Evolutionary conservation across 2,888 invertebrate genomes (phyloP).

Genomic region (Drosophila setosimentum): DNA sequence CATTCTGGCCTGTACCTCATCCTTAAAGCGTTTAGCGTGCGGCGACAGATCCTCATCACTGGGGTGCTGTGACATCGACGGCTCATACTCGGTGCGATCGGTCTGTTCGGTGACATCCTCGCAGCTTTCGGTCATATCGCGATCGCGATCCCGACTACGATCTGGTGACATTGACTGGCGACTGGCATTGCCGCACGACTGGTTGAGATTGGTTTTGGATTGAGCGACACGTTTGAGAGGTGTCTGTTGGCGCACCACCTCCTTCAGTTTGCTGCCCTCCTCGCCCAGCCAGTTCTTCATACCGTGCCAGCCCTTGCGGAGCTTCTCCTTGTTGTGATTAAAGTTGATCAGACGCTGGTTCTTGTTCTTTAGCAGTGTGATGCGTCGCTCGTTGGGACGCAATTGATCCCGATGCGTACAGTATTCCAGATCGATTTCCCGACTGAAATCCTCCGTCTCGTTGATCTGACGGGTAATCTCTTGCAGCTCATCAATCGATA

Average conservation of each 20-base stretch:
- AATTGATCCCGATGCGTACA: constrained; percentile 85
- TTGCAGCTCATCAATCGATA: constrained; percentile 85
- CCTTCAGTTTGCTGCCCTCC: constrained; percentile 83
- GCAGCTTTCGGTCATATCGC: constrained; percentile 55
- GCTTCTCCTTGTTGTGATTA: constrained; percentile 83
- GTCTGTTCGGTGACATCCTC: constrained; percentile 73
- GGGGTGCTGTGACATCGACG: constrained; percentile 67
- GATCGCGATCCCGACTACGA: constrained; percentile 19
- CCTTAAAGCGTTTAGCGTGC: constrained; percentile 72
- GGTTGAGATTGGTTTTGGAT: constrained; percentile 74
- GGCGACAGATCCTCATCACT: constrained; percentile 79
- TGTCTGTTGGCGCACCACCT: constrained; percentile 84
- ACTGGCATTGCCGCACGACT: constrained; percentile 44
- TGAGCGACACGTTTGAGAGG: constrained; percentile 82
- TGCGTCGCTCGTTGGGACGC: constrained; percentile 83
- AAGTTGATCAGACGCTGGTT: constrained; percentile 83
- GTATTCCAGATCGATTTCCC: constrained; percentile 84
- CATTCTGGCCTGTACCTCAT: constrained; percentile 73
- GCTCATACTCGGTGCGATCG: constrained; percentile 63
- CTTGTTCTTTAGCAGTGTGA: constrained; percentile 84
- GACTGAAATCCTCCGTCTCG: constrained; percentile 83
- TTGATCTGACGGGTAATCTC: constrained; percentile 85
- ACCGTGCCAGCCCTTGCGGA: constrained; percentile 85
- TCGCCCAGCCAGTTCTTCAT: constrained; percentile 85
- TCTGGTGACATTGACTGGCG: constrained; percentile 65